Base-by-base conservation (phyloP, 1,140 invertebrate species). In the Coenobita brevimanus region DNA sequence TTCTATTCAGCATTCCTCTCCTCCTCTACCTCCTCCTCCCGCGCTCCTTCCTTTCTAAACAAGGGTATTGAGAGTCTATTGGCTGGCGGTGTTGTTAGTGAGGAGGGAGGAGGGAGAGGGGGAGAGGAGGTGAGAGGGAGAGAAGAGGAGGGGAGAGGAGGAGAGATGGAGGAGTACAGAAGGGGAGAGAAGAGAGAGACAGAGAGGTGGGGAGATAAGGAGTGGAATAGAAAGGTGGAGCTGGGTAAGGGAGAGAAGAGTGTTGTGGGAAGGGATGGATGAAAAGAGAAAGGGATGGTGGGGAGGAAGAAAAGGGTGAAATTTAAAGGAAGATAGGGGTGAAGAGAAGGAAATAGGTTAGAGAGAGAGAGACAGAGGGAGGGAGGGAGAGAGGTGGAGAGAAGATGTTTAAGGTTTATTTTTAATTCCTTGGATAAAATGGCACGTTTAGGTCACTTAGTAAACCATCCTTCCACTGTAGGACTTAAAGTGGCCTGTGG, bases 1-100 rank as follows among this genome's bases (percentile, higher is more conserved):
- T 27, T n/a, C 21, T 38, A 3, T 33, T 38, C 30, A 8, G 10
- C 33, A 10, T 76, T 10, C 24, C 38, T 33, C 17, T 43, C 78
- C 50, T 17, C 15, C 81, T 41, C 81, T 38, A 41, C 46, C 81
- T 71, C 81, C 21, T 46, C 81, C 64, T 24, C 81, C 60, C 41
- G 43, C 38, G 82, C 84, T 80, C 41, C 76, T 80, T 71, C 76
- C 76, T 87, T 87, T 80, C 50, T 87, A 80, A 80, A 80, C 78
- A 80, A 60, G 76, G 75, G 80, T 87, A 80, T 87, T 80, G 84
- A 80, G 75, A 76, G 84, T 62, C 43, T 80, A 87, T 87, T 87
- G 84, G 75, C 21, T 71, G 71, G 43, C n/a, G 24, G 67, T 73
- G 57, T 57, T 84, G 82, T 73, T 75, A 60, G 82, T 75, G 82